phyloP scores from a whole-genome alignment of 2,113 vertebrate species.

The Thalassarche chlororhynchos region DNA sequence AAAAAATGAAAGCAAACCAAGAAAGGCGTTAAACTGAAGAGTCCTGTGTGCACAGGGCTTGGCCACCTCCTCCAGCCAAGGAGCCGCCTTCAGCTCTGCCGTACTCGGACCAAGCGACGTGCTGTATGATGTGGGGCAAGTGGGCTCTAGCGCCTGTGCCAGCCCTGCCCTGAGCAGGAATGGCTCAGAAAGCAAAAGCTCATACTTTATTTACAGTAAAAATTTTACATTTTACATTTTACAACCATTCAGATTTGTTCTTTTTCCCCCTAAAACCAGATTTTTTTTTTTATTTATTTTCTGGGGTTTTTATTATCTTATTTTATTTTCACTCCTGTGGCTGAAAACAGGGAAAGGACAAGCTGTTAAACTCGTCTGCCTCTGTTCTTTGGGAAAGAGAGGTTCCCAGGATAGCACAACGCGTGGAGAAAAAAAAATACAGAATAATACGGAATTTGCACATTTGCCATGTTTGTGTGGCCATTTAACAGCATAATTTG shows the following conservation, averaged over 20 bases:
- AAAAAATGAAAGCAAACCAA: neutral
- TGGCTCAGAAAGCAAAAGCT: neutral
- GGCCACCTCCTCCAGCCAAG: neutral
- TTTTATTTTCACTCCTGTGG: neutral
- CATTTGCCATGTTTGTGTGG: neutral
- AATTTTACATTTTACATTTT: neutral
- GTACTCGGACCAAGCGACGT: accelerated
- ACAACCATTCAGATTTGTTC: neutral
- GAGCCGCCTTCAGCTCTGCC: neutral
- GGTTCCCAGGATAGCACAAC: neutral
- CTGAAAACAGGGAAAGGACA: neutral
- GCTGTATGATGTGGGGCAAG: too few species aligned
- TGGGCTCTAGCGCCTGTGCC: accelerated
- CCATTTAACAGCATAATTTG: neutral
- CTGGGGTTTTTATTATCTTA: neutral
- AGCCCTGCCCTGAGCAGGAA: accelerated
- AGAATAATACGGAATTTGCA: accelerated
- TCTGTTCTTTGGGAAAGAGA: neutral
- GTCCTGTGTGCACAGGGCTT: neutral
- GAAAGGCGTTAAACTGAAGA: too few species aligned
- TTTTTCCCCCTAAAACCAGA: neutral
- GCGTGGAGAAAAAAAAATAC: neutral
- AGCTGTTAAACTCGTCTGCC: neutral
- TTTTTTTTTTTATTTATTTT: neutral
- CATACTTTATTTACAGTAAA: neutral